Conservation (phyloP, 2,888 invertebrate genomes). For the Agonopterix arenella region DNA sequence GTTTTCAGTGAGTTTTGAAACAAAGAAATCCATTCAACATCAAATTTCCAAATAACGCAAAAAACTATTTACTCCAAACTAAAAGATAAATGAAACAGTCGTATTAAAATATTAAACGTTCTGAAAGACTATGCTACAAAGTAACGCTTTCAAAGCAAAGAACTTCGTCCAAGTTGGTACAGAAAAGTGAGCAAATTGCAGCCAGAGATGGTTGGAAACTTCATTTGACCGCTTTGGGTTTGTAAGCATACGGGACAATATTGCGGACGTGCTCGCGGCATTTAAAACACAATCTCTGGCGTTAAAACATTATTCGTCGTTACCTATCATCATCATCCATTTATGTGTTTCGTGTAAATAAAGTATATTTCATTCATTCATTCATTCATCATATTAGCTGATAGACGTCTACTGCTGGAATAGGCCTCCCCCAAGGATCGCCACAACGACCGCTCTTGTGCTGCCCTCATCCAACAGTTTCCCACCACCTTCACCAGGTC, state of each 20-base stretch:
- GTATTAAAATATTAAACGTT: slow-evolving; percentile 1
- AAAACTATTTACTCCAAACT: neutral
- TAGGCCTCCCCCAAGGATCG: no score
- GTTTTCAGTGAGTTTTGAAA: no score
- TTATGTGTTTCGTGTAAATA: no score
- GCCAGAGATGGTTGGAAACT: slow-evolving; percentile 21
- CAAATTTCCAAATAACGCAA: neutral
- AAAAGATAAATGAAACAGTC: neutral
- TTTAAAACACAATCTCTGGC: neutral
- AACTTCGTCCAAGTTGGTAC: slow-evolving; percentile 3
- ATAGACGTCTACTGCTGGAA: no score
- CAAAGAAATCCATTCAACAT: no score
- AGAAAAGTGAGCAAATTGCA: slow-evolving; percentile 25
- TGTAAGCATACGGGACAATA: slow-evolving; percentile 18
- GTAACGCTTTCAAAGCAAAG: slow-evolving; percentile 4
- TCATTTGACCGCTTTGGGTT: slow-evolving; percentile 29
- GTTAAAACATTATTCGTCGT: no score
- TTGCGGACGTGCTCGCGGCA: neutral
- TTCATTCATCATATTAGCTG: no score
- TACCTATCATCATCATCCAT: no score
- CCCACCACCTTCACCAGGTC: no score
- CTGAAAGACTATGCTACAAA: neutral
- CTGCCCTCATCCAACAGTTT: no score
- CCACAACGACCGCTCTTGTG: no score
- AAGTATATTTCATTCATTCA: no score